Percentiles rank a stretch among this genome's conserved stretches.
These are phyloP conservation scores for Pristionchus fissidentatus DNA, from an alignment of 2,888 invertebrate genomes.

Conservation along the genomic window DNA sequence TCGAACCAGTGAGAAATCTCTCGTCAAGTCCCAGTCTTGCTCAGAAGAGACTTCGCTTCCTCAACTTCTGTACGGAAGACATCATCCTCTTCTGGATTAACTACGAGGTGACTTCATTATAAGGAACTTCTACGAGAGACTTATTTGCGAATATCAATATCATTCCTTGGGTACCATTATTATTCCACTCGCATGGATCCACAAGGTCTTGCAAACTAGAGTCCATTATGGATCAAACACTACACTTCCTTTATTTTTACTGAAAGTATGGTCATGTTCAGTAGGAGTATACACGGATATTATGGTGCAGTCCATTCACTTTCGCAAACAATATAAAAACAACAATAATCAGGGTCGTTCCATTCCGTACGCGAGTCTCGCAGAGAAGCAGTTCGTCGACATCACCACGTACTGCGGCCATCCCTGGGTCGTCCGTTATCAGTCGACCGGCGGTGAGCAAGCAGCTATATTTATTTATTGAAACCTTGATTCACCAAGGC, in stretches of 20 bases:
- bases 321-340: too few relatives aligned
- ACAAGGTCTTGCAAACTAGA: background rate
- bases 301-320: too few relatives aligned
- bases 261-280: too few relatives aligned
- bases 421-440: slow-evolving; percentile 88
- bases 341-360: slow-evolving; percentile 38
- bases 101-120: slow-evolving; percentile 80
- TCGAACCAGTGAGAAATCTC: background rate
- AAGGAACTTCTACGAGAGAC: background rate
- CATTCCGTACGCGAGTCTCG: slow-evolving; percentile 77
- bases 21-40: background rate
- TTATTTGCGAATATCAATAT: background rate
- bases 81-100: slow-evolving; percentile 86
- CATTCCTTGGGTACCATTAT: background rate
- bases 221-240: background rate
- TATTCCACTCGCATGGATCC: too few relatives aligned
- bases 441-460: slow-evolving; percentile 82
- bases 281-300: too few relatives aligned
- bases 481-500: background rate
- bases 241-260: background rate
- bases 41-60: slow-evolving; percentile 78
- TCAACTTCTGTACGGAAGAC: slow-evolving; percentile 80
- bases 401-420: slow-evolving; percentile 87
- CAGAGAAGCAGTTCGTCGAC: slow-evolving; percentile 80
- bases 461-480: too few relatives aligned